Base-by-base conservation (phyloP, 2,797 vertebrate species). In the Crax fasciolata region DNA sequence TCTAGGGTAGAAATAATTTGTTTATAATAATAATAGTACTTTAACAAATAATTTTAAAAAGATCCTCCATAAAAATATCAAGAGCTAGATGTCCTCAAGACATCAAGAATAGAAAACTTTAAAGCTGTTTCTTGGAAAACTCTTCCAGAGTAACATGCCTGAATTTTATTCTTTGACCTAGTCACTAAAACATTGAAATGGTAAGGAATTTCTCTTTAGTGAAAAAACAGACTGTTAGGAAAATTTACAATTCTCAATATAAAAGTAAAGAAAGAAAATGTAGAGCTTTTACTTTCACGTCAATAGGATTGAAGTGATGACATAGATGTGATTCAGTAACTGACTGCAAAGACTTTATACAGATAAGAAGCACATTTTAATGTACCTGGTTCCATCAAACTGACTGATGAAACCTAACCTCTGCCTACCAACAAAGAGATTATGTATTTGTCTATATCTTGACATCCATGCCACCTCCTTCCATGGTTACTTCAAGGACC, bases 241-340 rank as follows among this genome's bases (percentile, higher is more conserved):
- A 91, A 89, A 87, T 87, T 52, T 24, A 80, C 23, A 88, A 35
- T 78, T 88, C 30, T 15, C 41, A 81, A 68, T 15, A 79, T 59
- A 72, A 78, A 91, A 77, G 30, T 13, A 2, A 3, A 77, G 32
- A 30, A 28, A 85, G 8, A 87, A 93, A 79, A 51, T 41, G 15
- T 13, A 54, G 46, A 78, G 16, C 49, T 94, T 87, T 93, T 78
- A 68, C 58, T 80, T 85, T 78, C 79, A 87, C 1, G 1, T 59
- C 65, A 83, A 49, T 23, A 62, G 49, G 8, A 25, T 43, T 88
- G 67, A 86, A 87, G 82, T 63, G 70, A 89, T 93, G 84, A 94
- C 87, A 88, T 3, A 89, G 58, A 86, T 89, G 89, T 80, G 82
- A 97, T 94, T 95, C 88, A 96, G 59, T 86, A 95, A 84, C 91